Percentiles rank a stretch among this genome's conserved stretches.
phyloP scores from a whole-genome alignment of 2,797 vertebrate species.

The Myiotriccus ornatus region DNA sequence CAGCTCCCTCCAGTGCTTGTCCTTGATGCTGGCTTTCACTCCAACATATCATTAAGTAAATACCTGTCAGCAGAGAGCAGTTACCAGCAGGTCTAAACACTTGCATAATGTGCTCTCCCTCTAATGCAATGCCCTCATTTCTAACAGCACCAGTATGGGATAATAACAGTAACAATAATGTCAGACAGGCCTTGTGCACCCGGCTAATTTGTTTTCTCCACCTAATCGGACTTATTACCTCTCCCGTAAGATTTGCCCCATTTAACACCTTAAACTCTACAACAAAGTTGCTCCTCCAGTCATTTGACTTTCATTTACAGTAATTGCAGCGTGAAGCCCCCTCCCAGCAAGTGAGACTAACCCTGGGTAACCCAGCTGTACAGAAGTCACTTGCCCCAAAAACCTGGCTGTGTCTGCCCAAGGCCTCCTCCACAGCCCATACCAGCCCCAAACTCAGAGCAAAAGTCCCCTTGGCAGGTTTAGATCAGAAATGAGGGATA shows the following conservation, averaged over 20 bases:
- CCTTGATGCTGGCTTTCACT: constrained; percentile 20
- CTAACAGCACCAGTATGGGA: neutral
- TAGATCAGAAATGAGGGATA: neutral
- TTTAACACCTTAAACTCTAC: constrained; percentile 11
- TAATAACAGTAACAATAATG: constrained; percentile 28
- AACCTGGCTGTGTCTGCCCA: neutral
- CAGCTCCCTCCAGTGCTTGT: neutral
- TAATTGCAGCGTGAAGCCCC: neutral
- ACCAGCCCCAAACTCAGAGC: neutral
- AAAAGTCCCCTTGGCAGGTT: neutral
- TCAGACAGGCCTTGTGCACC: constrained; percentile 19
- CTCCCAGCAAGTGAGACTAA: neutral
- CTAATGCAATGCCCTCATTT: constrained; percentile 28
- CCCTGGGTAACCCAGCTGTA: neutral
- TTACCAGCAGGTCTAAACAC: constrained; percentile 34
- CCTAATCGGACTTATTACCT: constrained; percentile 23
- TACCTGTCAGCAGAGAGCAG: constrained; percentile 52
- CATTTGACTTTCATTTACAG: constrained; percentile 7
- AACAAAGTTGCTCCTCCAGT: neutral
- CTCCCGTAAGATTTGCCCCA: constrained; percentile 9
- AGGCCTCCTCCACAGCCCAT: neutral
- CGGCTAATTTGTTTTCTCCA: constrained; percentile 44
- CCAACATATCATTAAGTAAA: constrained; percentile 49
- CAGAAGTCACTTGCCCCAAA: neutral
- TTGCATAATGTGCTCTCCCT: constrained; percentile 19